These are phyloP conservation scores for Syngnathoides biaculeatus DNA, from an alignment of 2,113 vertebrate species.

Conservation along the genomic window DNA sequence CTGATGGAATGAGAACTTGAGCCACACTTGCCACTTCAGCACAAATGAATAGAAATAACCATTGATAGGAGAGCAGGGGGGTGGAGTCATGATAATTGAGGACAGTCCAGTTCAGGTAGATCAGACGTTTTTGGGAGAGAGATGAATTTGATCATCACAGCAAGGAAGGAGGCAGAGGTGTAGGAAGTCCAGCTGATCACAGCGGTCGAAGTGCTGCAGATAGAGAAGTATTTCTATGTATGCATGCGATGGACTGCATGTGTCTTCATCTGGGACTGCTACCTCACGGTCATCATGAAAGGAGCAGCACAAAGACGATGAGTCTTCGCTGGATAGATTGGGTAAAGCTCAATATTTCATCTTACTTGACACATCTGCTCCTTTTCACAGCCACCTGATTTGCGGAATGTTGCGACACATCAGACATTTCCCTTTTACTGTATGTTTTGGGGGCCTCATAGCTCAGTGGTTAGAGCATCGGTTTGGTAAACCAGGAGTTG, in stretches of 20 bases:
- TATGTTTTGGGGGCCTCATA: too few species aligned
- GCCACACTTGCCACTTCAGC: conserved; percentile 54
- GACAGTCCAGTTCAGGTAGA: conserved; percentile 19
- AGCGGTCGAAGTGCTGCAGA: conserved; percentile 4
- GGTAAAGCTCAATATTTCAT: conserved; percentile 50
- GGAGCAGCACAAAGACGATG: conserved; percentile 43
- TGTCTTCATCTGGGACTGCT: conserved; percentile 58
- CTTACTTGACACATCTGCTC: background rate
- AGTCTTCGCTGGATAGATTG: conserved; percentile 62
- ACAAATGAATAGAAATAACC: conserved; percentile 68
- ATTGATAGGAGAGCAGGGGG: conserved; percentile 11
- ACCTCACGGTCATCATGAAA: conserved; percentile 47
- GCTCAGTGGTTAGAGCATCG: too few species aligned
- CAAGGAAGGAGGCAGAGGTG: too few species aligned
- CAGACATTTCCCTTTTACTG: background rate
- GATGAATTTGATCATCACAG: too few species aligned
- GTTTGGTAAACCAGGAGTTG: too few species aligned
- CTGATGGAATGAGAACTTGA: conserved; percentile 72
- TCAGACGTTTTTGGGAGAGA: too few species aligned
- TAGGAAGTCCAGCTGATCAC: background rate
- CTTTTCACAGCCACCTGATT: background rate
- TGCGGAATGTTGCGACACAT: background rate
- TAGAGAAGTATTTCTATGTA: conserved; percentile 2
- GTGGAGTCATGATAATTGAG: conserved; percentile 24
- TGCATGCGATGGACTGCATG: conserved; percentile 53